A percentile compares a stretch with the other conserved stretches of the same genome.
Conservation (phyloP, 92 coral and sea anemone species). For the Phenganax subtilis region DNA sequence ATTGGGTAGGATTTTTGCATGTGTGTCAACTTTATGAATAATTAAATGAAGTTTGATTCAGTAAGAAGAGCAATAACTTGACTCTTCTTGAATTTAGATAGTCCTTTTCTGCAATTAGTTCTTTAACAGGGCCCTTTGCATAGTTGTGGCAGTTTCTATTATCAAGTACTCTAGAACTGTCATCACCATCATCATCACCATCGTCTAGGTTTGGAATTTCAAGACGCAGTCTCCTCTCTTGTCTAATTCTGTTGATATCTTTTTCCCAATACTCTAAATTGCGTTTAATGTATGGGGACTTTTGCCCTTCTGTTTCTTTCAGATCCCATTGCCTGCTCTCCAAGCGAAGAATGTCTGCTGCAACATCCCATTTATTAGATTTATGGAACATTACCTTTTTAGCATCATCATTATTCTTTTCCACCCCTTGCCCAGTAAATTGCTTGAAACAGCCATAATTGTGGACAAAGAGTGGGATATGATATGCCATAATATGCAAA, state of each 20-base stretch:
- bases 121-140: no score
- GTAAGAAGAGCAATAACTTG: no score
- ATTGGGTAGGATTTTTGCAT: no score
- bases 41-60: no score
- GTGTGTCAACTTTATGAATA: no score
- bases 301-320: conserved; percentile 41
- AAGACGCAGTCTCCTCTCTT: background rate
- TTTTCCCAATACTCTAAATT: conserved; percentile 50
- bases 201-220: background rate
- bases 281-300: conserved; percentile 45
- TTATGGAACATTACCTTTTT: conserved; percentile 38
- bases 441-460: conserved; percentile 49
- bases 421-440: conserved; percentile 58
- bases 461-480: conserved; percentile 33
- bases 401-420: conserved; percentile 50
- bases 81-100: no score
- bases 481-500: conserved; percentile 13
- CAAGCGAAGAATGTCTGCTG: conserved; percentile 50
- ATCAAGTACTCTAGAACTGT: no score
- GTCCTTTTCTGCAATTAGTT: no score
- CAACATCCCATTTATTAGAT: conserved; percentile 47
- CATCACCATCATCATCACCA: no score
- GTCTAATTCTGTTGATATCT: conserved; percentile 23
- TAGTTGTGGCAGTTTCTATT: no score
- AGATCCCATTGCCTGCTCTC: conserved; percentile 55